Evolutionary conservation across 2,888 invertebrate species (phyloP).

Genomic region (Isoperla grammatica): DNA sequence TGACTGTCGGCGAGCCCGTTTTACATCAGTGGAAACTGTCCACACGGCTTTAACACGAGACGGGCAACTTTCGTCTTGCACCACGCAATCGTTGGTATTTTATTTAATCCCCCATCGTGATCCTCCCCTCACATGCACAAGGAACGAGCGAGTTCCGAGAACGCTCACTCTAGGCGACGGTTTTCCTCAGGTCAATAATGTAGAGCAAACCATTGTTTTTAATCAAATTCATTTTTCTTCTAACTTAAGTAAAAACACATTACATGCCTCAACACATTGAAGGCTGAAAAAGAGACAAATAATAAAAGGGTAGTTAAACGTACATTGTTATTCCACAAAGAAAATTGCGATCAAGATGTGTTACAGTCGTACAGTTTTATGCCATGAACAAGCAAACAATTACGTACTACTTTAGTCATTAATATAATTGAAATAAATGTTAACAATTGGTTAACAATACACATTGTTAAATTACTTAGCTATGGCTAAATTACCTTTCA

Average conservation of each 20-base stretch:
- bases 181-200: background rate
- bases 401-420: background rate
- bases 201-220: background rate
- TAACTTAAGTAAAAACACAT: no score
- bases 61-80: no score
- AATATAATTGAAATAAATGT: background rate
- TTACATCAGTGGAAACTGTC: no score
- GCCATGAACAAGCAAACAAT: background rate
- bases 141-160: no score
- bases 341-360: background rate
- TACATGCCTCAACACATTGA: slow-evolving; percentile 1
- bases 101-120: no score
- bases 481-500: no score
- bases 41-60: no score
- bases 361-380: background rate
- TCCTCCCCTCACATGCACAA: no score
- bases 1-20: no score
- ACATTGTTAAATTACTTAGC: background rate
- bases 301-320: background rate
- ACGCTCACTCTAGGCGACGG: no score
- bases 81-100: no score
- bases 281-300: slow-evolving; percentile 6
- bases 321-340: background rate
- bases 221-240: background rate
- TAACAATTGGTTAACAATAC: background rate